Evolutionary conservation across 1,140 invertebrate species (phyloP).

Genomic region (Polyergus mexicanus): DNA sequence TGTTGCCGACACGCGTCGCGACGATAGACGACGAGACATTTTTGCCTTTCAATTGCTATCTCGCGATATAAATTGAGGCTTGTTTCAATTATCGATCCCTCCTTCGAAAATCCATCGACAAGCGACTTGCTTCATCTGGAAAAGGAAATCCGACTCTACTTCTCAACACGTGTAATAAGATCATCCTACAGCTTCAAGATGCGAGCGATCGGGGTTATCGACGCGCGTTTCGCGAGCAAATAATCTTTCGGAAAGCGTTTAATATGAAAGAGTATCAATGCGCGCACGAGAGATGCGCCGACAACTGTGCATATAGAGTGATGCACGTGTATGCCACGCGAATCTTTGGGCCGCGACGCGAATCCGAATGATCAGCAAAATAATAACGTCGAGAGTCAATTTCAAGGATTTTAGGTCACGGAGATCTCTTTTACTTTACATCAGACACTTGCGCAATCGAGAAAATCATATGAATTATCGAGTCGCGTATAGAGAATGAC

Average conservation of each 20-base stretch:
- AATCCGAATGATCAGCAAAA: background rate
- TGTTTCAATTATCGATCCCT: background rate
- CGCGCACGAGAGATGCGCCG: constrained; percentile 68
- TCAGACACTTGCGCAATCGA: background rate
- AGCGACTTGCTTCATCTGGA: background rate
- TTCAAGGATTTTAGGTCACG: background rate
- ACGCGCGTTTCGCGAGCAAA: constrained; percentile 54
- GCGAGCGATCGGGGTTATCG: background rate
- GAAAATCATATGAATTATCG: background rate
- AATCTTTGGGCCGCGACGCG: constrained; percentile 57
- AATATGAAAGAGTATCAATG: constrained; percentile 67
- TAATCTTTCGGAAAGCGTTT: constrained; percentile 52
- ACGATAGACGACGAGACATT: background rate
- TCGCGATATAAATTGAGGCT: background rate
- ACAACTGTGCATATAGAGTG: constrained; percentile 55
- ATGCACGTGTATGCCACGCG: constrained; percentile 75
- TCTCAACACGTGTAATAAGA: constrained; percentile 19
- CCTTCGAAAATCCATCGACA: background rate
- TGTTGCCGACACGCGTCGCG: background rate
- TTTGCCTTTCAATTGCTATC: background rate
- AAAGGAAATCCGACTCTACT: background rate
- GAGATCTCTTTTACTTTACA: too few species aligned
- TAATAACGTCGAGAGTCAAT: constrained; percentile 13
- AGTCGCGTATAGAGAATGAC: background rate
- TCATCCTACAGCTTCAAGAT: constrained; percentile 20